Evolutionary conservation across 2,888 invertebrate species (phyloP).

Genomic region (Drosophila prostipennis): DNA sequence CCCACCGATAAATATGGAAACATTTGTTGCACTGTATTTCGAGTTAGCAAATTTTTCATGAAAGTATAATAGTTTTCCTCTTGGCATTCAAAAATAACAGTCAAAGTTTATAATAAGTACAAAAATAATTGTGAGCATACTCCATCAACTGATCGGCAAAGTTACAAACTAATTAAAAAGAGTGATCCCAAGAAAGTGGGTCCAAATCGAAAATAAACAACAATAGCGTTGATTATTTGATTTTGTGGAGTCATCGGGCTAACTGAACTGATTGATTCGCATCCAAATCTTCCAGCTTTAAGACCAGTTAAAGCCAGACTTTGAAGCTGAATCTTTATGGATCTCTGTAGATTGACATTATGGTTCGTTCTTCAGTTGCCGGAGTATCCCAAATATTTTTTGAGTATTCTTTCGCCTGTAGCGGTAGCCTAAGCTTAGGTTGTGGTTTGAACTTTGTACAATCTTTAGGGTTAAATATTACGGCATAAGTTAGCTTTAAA

Average conservation of each 20-base stretch:
- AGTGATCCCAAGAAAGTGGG: constrained; percentile 21
- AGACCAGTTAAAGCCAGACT: constrained; percentile 43
- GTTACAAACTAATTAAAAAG: constrained; percentile 42
- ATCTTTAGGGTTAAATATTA: constrained; percentile 57
- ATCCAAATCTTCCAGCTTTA: constrained; percentile 39
- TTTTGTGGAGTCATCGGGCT: constrained; percentile 31
- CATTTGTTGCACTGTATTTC: constrained; percentile 62
- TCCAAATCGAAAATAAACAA: constrained; percentile 40
- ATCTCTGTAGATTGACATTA: constrained; percentile 2
- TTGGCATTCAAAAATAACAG: constrained; percentile 61
- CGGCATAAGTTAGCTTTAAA: constrained; percentile 53
- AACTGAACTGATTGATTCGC: constrained; percentile 15
- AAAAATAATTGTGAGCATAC: constrained; percentile 30
- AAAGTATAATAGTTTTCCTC: constrained; percentile 17
- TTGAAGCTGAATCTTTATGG: constrained; percentile 20
- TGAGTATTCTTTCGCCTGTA: constrained; percentile 61
- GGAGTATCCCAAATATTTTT: constrained; percentile 27
- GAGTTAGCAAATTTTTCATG: constrained; percentile 40
- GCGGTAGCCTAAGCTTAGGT: constrained; percentile 65
- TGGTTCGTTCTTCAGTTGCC: constrained; percentile 16
- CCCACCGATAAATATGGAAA: constrained; percentile 23
- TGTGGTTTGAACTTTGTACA: constrained; percentile 73
- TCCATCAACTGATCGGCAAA: constrained; percentile 25
- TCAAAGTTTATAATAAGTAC: constrained; percentile 64
- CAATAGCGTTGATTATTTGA: constrained; percentile 45